Evolutionary conservation across 2,797 vertebrate species (phyloP), one percentile per base, ranked within the genome.

Genomic region (Schizothorax lantsangensis): DNA sequence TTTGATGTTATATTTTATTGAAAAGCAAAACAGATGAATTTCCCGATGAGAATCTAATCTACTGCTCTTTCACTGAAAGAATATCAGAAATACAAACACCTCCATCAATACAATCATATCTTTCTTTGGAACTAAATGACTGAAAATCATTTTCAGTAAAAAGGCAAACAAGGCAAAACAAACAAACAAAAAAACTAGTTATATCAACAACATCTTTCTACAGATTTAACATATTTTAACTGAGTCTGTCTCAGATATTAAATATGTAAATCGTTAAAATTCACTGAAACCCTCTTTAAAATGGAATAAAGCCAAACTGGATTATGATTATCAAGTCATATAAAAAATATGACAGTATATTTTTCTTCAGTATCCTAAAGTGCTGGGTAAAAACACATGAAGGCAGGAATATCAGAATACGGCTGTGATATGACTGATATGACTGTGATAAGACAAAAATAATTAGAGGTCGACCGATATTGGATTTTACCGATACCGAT

Each of bases 21-120:
- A 78, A 40, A 23, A 78, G 23, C 43, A 49, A 66, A 66, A 84
- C 26, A 62, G 8, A 47, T 33, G 23, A 7, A 73, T 75, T 84
- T 84, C 30, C 36, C 73, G 40, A 40, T 64, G 54, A 73, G 6
- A 45, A 23, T 74, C 54, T 17, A n/a, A 79, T 62, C 19, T 57
- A 64, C 33, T 84, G 75, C 92, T 97, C 97, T 99, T 99, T 99
- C 98, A 97, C 90, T 94, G 97, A 99, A 99, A 99, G 97, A 99
- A 95, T 96, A 96, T 47, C 69, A 88, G 86, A 79, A 57, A 21
- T 21, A 4, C 43, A 47, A 40, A 71, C 30, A 71, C 12, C 6
- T 33, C 14, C 6, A 2, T 68, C 30, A 36, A 68, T 36, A 68
- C 64, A 68, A 9, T 68, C 64, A 19, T 19, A 19, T 23, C 1